phyloP scores from a whole-genome alignment of 2,113 vertebrate genomes.

The Chaetodon trifascialis region DNA sequence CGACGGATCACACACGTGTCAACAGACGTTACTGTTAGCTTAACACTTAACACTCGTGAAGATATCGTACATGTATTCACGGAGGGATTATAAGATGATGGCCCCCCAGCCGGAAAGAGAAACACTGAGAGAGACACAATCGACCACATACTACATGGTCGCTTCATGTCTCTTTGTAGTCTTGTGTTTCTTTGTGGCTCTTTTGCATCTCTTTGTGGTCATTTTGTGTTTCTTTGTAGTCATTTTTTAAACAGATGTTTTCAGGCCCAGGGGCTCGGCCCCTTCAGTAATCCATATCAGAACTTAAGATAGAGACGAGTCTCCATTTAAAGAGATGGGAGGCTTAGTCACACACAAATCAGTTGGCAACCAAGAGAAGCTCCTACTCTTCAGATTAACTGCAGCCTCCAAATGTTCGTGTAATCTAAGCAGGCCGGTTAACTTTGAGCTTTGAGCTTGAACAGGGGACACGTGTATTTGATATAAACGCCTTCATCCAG shows the following conservation, averaged over 20 bases:
- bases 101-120: background rate
- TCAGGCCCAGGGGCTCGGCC: background rate
- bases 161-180: background rate
- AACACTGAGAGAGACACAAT: background rate
- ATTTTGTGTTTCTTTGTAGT: background rate
- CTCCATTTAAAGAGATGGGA: background rate
- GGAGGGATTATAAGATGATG: background rate
- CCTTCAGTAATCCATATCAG: background rate
- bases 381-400: background rate
- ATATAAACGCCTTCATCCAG: slow-evolving; percentile 23
- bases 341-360: slow-evolving; percentile 25
- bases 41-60: too few relatives aligned
- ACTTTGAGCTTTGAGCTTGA: slow-evolving; percentile 17
- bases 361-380: background rate
- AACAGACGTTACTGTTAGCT: background rate
- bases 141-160: background rate
- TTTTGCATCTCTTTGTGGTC: background rate
- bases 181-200: background rate
- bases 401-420: slow-evolving; percentile 10
- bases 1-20: background rate
- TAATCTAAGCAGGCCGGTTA: slow-evolving; percentile 1
- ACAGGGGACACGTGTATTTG: background rate
- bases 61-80: too few relatives aligned
- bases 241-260: background rate
- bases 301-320: background rate